Base-by-base conservation (phyloP, 2,113 vertebrate genomes). In the Athene noctua region DNA sequence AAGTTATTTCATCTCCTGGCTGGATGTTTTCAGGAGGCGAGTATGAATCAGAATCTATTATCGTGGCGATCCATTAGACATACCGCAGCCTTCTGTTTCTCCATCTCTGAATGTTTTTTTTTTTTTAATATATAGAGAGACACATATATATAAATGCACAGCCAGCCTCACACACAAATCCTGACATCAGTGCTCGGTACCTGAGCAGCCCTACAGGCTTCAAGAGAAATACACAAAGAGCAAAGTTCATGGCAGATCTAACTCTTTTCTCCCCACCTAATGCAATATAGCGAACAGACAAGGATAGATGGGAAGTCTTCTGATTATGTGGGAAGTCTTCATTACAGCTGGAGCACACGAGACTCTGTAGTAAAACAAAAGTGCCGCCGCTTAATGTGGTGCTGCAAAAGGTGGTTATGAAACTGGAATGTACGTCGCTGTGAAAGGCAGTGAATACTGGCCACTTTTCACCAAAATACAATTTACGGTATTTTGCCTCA, bases 1-100 rank as follows among this genome's bases (percentile, higher is more conserved):
- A 79, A 96, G 70, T 85, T 72, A 61, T 93, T 95, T 65, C 80
- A 75, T 87, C 87, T 95, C 47, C 74, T 82, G 71, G 40, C 70
- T 89, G 71, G 36, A 59, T 95, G 84, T 80, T 85, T 90, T 38
- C 81, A 79, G 81, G 38, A 15, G 40, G 75, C 61, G 90, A 78
- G 70, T 30, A 18, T 21, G 86, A 96, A 85, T 82, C 70, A 72
- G 70, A 85, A 90, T 75, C 87, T 94, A 3, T 94, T 72, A 84
- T 88, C 79, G 67, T 46, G 66, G 57, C 65, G 85, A 71, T 75
- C 61, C 68, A 87, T 87, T 87, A 94, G 62, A 46, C 58, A 74
- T 7, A 62, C 1, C 65, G 72, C 73, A 67, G 77, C 44, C 91
- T 70, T 23, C 89, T 67, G 10, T 32, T 40, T 75, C 71, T 70